Evolutionary conservation across 37 sponge, comb jelly and placozoan species (phyloP), one percentile per base, ranked within the genome.

Genomic region (Axinella damicornis): DNA sequence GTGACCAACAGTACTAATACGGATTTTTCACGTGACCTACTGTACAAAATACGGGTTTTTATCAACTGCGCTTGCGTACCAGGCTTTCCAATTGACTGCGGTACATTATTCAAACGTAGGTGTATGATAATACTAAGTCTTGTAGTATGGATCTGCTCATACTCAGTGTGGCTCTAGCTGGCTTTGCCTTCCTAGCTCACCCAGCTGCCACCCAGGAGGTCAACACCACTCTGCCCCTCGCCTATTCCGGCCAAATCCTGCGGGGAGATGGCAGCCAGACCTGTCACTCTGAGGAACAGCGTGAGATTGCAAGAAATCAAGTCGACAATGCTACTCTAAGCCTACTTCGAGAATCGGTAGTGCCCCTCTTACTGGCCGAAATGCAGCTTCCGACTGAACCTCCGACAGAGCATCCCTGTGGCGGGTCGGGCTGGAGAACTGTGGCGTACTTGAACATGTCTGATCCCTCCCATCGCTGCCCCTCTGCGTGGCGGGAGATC

Each of bases 401-500:
- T 46, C 46, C 46, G 9, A 46, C 46, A 12, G 46, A 46, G 4
- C 9, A 12, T 46, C 9, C 46, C 46, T 46, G 77, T 32, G 77
- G 77, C 4, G 63, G 77, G 19, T 17, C 35, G 5, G 60, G 60
- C 33, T 60, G 61, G 61, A 77, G 35, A 32, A 5, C 61, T 31
- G 61, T 57, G 19, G 77, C 61, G 25, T 73, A 73, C 73, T 53
- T 73, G 18, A 73, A 73, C 73, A 73, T 73, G 73, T 40, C 52
- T n/a, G 73, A 73, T 12, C 24, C 30, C 12, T 40, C 19, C 53
- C 52, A 39, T 1, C 19, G 24, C 4, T 73, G 73, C 27, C 73
- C 73, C 17, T 16, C 52, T 52, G 53, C 18, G 40, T 73, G 73
- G 73, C 2, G 28, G 56, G 40, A 25, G 28, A 18, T 28, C 54